Evolutionary conservation across 2,888 invertebrate species (phyloP), one percentile per base, ranked within the genome.

Genomic region (Steinernema scapterisci): DNA sequence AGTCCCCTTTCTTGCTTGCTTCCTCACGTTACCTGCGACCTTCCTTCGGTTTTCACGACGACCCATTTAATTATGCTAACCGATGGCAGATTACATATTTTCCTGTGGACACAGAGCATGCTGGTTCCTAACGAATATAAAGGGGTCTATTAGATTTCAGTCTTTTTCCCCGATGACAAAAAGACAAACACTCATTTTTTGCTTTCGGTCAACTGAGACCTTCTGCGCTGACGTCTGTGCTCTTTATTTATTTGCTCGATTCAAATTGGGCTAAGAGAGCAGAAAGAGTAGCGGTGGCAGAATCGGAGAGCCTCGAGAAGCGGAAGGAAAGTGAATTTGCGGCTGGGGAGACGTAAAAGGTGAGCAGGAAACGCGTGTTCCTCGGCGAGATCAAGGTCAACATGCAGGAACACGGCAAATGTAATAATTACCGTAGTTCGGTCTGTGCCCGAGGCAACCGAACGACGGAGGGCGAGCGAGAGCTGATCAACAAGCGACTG

Each of bases 111-210:
- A 27, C 27, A 9, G 23, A 54, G 23, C 54, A 25, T 54, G 11
- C 27, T 63, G 5, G 5, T 25, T 25, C 21, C 31, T 63, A 63
- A 63, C 63, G 5, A 27, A 11, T 6, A 38, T 38, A 38, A 38
- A n/a, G n/a, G 63, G 25, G 63, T 63, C 63, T 25, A 31, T 63
- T 63, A n/a, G 63, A 63, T 63, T 63, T 63, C 63, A 63, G 23
- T 63, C 31, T 27, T 63, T 21, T 25, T 31, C 31, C 63, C 27
- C 31, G n/a, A 31, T 11, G 63, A 16, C 63, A 63, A 63, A 63
- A 63, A 63, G 27, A 27, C 63, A 63, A 63, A 63, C 63, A 63
- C 63, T 63, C 63, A 11, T 11, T 63, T 63, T 63, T 63, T 63
- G 52, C 52, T 27, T 13, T 13, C 7, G 16, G 27, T 25, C 63